Base-by-base conservation (phyloP, 2,113 vertebrate genomes). In the Elanus axillaris region DNA sequence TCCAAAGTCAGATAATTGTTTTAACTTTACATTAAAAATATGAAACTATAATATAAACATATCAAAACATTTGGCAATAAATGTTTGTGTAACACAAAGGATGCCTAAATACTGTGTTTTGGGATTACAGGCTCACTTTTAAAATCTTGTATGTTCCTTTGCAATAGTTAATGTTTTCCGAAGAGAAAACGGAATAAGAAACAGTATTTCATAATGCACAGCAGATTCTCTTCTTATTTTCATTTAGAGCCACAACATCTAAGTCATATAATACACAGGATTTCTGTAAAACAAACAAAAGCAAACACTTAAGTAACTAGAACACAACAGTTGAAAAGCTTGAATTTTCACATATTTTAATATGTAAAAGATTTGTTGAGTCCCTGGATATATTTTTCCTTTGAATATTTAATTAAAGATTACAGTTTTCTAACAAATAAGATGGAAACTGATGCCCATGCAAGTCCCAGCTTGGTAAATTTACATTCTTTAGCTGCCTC, bases 151-250 rank as follows among this genome's bases (percentile, higher is more conserved):
- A 16, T 48, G 17, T 59, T 91, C 45, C 81, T 87, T 87, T 76
- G 45, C 60, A 95, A 67, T 36, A 83, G 21, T 68, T 79, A 73
- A 6, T 53, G 82, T 47, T 74, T 90, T 90, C 84, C 84, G 75
- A 96, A 81, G 48, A 67, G 63, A 94, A 91, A 90, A 88, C 2
- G 8, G 23, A 95, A 20, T 31, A 84, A 63, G 27, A 81, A 89
- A 69, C 47, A 48, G 1, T 55, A 67, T 91, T 71, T 98, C 94
- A 98, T 50, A 94, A 66, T 36, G 81, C 75, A 94, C 97, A 98
- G 87, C 97, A 98, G 87, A 80, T 93, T 96, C 74, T 97, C 93
- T 91, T 96, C 95, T 94, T 95, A 72, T 67, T 95, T 95, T 86
- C 93, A 73, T 82, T 84, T 81, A 98, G 53, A 85, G 86, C 55